Evolutionary conservation across 2,113 vertebrate species (phyloP), one percentile per base, ranked within the genome.

Genomic region (Hyla sarda): DNA sequence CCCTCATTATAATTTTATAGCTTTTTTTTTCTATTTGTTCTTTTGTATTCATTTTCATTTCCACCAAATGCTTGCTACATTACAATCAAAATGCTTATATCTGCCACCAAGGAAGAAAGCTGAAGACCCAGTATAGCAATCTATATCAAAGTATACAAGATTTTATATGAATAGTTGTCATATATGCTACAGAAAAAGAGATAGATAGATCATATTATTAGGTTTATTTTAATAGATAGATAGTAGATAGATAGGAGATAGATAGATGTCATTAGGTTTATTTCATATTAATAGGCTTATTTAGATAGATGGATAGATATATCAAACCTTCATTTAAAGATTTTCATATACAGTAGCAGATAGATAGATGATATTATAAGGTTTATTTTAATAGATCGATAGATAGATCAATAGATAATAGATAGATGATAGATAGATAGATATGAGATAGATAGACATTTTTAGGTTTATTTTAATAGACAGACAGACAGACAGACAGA

Each of bases 1-100:
- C 88, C 90, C 89, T 90, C 88, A 91, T 94, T 91, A 93, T 54
- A 88, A 92, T 93, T 84, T 89, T 62, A 89, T 87, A 89, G 90
- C 2, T 85, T 50, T 54, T 88, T 81, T 85, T 86, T 88, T 87
- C 73, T 2, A 65, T 90, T 89, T 86, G 82, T 88, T 91, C 89
- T 88, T 91, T 88, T 88, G 88, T 90, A 87, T 89, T 90, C 75
- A 25, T 71, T 89, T 87, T 86, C 84, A 87, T 89, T 86, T 84
- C 85, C 88, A 75, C 83, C 84, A 71, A 87, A 89, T 0, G 73
- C 90, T 87, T 60, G 13, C 69, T 87, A 86, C 83, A 5, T 82
- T 89, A 89, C 89, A 21, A 83, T 4, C 74, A n/a, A 77, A 87
- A 82, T 3, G 14, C 87, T 50, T n/a, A 87, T 90, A 88, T 37